These are phyloP conservation scores for Merluccius polli DNA, from an alignment of 2,797 vertebrate species.

Conservation along the genomic window DNA sequence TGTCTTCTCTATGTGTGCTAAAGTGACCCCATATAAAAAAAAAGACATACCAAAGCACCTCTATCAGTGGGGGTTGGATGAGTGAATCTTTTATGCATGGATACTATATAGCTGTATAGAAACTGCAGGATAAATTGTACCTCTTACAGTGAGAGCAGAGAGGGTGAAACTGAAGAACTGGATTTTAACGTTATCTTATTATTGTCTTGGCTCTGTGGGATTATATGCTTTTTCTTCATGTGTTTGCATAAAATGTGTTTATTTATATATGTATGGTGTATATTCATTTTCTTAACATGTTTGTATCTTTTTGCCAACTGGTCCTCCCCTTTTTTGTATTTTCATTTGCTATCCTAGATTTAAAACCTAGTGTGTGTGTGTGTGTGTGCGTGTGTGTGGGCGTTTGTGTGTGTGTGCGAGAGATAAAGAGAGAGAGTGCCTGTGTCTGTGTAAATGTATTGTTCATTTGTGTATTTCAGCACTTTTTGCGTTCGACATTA, in stretches of 20 bases:
- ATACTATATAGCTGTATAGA: constrained; percentile 75
- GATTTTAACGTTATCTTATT: constrained; percentile 41
- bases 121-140: constrained; percentile 69
- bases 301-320: background rate
- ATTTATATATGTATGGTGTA: constrained; percentile 36
- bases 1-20: constrained; percentile 68
- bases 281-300: background rate
- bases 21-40: constrained; percentile 70
- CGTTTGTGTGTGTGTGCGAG: constrained; percentile 10
- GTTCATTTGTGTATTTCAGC: background rate
- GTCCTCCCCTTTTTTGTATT: background rate
- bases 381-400: constrained; percentile 15
- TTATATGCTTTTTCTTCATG: constrained; percentile 46
- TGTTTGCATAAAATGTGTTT: constrained; percentile 55
- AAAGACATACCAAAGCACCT: constrained; percentile 54
- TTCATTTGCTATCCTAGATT: constrained; percentile 36
- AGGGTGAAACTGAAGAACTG: constrained; percentile 47
- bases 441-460: background rate
- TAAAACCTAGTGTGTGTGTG: constrained; percentile 15
- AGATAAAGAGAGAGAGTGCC: background rate
- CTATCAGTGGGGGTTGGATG: constrained; percentile 60
- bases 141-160: constrained; percentile 59
- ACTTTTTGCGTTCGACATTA: background rate
- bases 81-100: constrained; percentile 77
- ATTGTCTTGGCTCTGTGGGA: constrained; percentile 43